Conservation (phyloP, 53 echinoderm and acorn worm genomes). For the Patiria pectinifera region DNA sequence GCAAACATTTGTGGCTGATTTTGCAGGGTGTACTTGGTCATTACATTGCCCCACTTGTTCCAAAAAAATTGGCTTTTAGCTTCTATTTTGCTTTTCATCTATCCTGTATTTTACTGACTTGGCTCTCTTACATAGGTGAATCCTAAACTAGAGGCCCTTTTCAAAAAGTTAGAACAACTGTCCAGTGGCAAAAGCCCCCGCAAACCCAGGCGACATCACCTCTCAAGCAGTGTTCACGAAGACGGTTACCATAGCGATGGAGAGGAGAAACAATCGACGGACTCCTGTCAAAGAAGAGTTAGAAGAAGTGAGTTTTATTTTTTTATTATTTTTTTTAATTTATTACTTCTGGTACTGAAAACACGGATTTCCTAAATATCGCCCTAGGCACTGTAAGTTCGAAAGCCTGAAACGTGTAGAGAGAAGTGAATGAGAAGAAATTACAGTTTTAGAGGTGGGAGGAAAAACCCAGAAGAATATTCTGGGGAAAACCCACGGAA, state of each 20-base stretch:
- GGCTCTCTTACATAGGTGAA: constrained; percentile 51
- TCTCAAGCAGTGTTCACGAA: constrained; percentile 60
- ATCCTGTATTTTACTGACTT: background rate
- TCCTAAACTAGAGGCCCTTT: constrained; percentile 61
- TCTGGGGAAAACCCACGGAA: no score
- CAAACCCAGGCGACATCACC: background rate
- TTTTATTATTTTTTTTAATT: no score
- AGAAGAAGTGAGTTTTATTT: constrained; percentile 29
- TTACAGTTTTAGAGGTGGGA: no score
- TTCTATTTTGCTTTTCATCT: background rate
- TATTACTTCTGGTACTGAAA: no score
- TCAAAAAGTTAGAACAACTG: constrained; percentile 46
- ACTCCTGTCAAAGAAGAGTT: constrained; percentile 9
- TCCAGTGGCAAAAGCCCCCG: background rate
- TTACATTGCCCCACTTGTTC: background rate
- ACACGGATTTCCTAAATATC: no score
- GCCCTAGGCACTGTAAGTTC: no score
- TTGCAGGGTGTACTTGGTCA: no score
- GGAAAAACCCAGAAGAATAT: no score
- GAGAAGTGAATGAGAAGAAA: no score
- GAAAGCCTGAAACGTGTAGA: no score
- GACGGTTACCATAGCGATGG: constrained; percentile 78
- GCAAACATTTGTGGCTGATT: no score
- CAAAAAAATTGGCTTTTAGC: background rate
- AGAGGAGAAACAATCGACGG: constrained; percentile 12